Conservation (phyloP, 1,140 invertebrate species). For the Drosophila repleta region DNA sequence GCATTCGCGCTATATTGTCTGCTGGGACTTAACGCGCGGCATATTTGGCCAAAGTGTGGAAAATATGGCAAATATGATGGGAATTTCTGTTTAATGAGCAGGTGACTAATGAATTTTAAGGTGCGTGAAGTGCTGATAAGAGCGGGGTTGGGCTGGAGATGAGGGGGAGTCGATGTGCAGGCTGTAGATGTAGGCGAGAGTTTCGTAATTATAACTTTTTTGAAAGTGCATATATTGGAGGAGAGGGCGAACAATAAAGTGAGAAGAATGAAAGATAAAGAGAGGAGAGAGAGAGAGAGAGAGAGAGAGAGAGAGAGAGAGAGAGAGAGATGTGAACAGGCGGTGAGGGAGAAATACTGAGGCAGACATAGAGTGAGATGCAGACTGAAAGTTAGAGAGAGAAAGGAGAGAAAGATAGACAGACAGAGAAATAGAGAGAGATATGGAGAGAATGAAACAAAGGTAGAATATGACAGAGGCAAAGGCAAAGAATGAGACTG, state of each 20-base stretch:
- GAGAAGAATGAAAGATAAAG: too few relatives aligned
- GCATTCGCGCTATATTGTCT: slow-evolving; percentile 11
- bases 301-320: neutral
- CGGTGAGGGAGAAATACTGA: too few relatives aligned
- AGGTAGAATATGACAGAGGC: too few relatives aligned
- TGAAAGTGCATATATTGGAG: neutral
- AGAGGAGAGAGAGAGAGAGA: too few relatives aligned
- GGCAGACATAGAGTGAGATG: too few relatives aligned
- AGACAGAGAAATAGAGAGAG: too few relatives aligned
- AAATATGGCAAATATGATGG: slow-evolving; percentile 72
- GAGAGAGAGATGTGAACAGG: too few relatives aligned
- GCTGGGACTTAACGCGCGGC: slow-evolving; percentile 46
- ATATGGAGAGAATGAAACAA: too few relatives aligned
- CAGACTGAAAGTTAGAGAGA: neutral
- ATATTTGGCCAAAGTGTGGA: slow-evolving; percentile 53
- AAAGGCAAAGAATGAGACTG: neutral
- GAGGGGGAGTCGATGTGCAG: neutral
- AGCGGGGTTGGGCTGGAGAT: neutral
- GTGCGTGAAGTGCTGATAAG: too few relatives aligned
- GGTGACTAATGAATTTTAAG: slow-evolving; percentile 47
- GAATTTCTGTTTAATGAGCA: slow-evolving; percentile 68
- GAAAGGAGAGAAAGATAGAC: neutral
- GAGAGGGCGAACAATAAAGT: neutral
- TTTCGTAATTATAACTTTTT: neutral
- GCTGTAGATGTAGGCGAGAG: slow-evolving; percentile 7